These are phyloP conservation scores for Kryptolebias ocellatus DNA, from an alignment of 2,797 vertebrate species.

Conservation along the genomic window DNA sequence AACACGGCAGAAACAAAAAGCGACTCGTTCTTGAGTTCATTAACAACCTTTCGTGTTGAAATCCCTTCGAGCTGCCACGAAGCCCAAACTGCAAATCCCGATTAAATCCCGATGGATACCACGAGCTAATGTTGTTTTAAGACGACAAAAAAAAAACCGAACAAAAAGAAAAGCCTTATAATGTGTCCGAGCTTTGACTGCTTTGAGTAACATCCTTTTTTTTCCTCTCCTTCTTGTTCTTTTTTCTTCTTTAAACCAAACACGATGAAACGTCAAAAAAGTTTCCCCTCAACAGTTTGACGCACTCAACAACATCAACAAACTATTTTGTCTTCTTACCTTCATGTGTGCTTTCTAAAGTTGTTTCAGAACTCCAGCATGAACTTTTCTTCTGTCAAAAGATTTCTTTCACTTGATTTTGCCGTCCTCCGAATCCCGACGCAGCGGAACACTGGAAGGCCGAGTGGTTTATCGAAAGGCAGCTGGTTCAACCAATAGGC, in stretches of 20 bases:
- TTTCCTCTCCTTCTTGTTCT: background rate
- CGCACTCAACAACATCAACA: background rate
- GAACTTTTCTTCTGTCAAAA: constrained; percentile 73
- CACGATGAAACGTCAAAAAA: constrained; percentile 6
- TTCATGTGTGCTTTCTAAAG: constrained; percentile 70
- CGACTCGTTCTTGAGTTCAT: background rate
- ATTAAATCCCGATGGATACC: background rate
- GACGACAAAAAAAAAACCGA: too few species aligned
- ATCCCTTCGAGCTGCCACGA: background rate
- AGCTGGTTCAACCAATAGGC: constrained; percentile 41
- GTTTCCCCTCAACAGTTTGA: background rate
- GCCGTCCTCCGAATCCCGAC: constrained; percentile 58
- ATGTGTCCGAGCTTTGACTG: constrained; percentile 9
- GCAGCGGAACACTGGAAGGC: constrained; percentile 50
- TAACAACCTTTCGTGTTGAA: constrained; percentile 17
- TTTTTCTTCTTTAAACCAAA: constrained; percentile 21
- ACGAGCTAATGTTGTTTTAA: background rate
- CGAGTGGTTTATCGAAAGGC: constrained; percentile 19
- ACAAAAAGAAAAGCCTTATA: background rate
- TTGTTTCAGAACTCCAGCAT: constrained; percentile 71
- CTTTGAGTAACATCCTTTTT: constrained; percentile 12
- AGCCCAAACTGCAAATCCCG: background rate
- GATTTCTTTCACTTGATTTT: constrained; percentile 70
- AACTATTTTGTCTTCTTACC: constrained; percentile 56
- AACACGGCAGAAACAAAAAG: background rate